Conservation (phyloP, 2,888 invertebrate genomes). For the Apamea sordens region DNA sequence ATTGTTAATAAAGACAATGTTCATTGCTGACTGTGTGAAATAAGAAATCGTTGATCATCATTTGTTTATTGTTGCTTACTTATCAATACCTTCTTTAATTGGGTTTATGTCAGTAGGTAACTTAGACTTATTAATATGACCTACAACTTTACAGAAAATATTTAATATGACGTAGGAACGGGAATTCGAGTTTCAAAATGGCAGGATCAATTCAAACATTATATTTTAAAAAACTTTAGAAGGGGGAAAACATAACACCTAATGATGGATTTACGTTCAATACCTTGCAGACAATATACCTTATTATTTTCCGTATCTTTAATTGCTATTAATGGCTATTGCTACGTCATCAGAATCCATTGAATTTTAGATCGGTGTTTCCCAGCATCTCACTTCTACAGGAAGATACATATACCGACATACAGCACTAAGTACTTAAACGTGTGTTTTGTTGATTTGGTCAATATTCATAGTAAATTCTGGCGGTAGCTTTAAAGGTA, state of each 20-base stretch:
- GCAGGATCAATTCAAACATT: background rate
- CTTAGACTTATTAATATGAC: background rate
- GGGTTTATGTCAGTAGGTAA: background rate
- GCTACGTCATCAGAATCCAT: conserved; percentile 41
- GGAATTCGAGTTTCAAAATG: conserved; percentile 9
- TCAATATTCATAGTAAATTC: background rate
- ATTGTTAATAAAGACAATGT: conserved; percentile 12
- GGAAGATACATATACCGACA: conserved; percentile 7
- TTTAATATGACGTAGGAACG: conserved; percentile 4
- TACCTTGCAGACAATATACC: background rate
- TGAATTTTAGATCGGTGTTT: conserved; percentile 34
- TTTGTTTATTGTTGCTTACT: conserved; percentile 6
- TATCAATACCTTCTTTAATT: background rate
- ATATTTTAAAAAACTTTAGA: background rate
- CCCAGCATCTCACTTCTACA: conserved; percentile 9
- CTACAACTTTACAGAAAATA: background rate
- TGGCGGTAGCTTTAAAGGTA: background rate
- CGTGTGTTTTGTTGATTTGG: background rate
- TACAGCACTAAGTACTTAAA: background rate
- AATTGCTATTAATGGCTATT: background rate
- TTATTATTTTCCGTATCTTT: conserved; percentile 40
- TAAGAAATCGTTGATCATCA: conserved; percentile 7
- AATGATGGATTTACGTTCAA: background rate
- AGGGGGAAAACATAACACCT: background rate
- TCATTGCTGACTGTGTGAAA: conserved; percentile 5